A percentile compares a stretch with the other conserved stretches of the same genome.
Evolutionary conservation across 2,888 invertebrate genomes (phyloP).

Genomic region (Abrostola triplasia): DNA sequence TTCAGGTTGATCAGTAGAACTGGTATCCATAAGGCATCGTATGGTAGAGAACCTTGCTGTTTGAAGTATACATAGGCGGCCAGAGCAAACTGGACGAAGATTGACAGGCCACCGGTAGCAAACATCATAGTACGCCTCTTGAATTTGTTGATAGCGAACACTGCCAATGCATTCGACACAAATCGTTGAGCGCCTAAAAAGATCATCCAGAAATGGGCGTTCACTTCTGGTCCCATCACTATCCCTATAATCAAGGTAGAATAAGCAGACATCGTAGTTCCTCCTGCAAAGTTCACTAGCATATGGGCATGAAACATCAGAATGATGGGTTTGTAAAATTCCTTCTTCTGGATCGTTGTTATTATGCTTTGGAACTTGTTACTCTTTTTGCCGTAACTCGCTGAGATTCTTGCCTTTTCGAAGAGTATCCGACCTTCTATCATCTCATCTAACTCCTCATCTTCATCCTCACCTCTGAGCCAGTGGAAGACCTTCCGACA

Average conservation of each 20-base stretch:
- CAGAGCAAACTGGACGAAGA: constrained; percentile 84
- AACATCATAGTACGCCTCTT: constrained; percentile 89
- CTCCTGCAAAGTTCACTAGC: constrained; percentile 90
- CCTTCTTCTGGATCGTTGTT: constrained; percentile 68
- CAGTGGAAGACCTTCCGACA: constrained; percentile 87
- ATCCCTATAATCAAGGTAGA: constrained; percentile 88
- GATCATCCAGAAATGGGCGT: constrained; percentile 89
- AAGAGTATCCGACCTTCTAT: constrained; percentile 62
- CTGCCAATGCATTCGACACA: constrained; percentile 87
- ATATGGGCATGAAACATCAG: constrained; percentile 89
- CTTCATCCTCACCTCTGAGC: constrained; percentile 84
- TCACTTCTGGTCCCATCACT: constrained; percentile 85
- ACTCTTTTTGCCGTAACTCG: constrained; percentile 33
- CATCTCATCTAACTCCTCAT: constrained; percentile 76
- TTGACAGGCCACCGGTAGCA: constrained; percentile 86
- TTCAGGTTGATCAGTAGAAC: constrained; percentile 84
- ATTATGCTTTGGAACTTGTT: constrained; percentile 39
- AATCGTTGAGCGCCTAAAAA: constrained; percentile 89
- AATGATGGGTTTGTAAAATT: constrained; percentile 87
- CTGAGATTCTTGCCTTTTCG: constrained; percentile 51
- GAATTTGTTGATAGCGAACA: constrained; percentile 87
- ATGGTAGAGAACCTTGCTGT: constrained; percentile 54
- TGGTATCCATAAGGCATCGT: constrained; percentile 77
- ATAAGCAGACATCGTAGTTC: constrained; percentile 90
- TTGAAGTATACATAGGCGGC: constrained; percentile 76